phyloP scores from a whole-genome alignment of 1,140 invertebrate species.

The Halictus rubicundus region DNA sequence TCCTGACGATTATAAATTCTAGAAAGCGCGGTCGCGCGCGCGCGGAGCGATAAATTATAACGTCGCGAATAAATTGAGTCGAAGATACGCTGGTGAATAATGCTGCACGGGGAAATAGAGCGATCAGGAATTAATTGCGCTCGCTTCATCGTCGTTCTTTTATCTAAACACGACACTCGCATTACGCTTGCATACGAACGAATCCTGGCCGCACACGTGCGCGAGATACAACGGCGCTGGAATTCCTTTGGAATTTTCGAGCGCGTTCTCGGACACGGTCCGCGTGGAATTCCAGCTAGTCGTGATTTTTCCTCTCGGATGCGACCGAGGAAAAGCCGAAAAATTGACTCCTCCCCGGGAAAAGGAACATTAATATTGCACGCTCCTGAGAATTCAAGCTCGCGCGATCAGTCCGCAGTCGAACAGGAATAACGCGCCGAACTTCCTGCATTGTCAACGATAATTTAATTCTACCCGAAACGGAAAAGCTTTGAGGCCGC shows the following conservation, averaged over 20 bases:
- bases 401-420: not conserved
- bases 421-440: not conserved
- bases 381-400: constrained; percentile 16
- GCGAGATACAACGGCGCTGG: not conserved
- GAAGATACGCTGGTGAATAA: not conserved
- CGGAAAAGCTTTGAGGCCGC: not conserved
- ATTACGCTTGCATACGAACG: constrained; percentile 3
- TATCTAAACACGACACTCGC: constrained; percentile 17
- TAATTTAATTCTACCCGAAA: not conserved
- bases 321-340: constrained; percentile 10
- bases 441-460: not conserved
- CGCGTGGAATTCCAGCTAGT: constrained; percentile 34
- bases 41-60: not conserved
- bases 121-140: constrained; percentile 19
- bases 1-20: not conserved
- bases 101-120: not conserved
- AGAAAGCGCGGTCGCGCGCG: not conserved
- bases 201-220: not conserved
- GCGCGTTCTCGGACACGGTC: constrained; percentile 54
- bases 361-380: constrained; percentile 33
- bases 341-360: not conserved
- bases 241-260: constrained; percentile 53
- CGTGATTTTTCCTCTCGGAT: constrained; percentile 50
- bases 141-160: too few relatives aligned
- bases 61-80: not conserved